Base-by-base conservation (phyloP, 2,888 invertebrate species). In the Branchellion lobata region DNA sequence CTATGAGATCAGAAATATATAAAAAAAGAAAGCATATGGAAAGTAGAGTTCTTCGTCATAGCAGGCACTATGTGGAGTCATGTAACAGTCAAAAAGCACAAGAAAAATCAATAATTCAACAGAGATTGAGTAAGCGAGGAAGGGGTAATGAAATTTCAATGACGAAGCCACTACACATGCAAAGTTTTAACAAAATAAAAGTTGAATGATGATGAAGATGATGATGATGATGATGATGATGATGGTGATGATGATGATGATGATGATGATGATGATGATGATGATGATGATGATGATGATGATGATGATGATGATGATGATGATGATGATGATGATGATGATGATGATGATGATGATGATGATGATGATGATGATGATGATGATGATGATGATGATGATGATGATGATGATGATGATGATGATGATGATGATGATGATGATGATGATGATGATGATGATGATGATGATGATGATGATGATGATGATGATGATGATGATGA, bases 221-320 rank as follows among this genome's bases (percentile, higher is more conserved):
- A 31, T 73, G 73, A 73, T 73, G 73, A 73, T 24, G 73, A 73
- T 73, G 73, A 73, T 73, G 73, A 73, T 47, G 73, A 73, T 47
- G 73, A 73, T 36, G 73, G 1, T 40, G 47, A 73, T 40, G 73
- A 73, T 40, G 73, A 73, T 40, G 73, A 40, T n/a, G 40, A 40
- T 40, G 47, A 40, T 40, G 24, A 1, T 73, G 47, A 40, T 40
- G 40, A 73, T 73, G 73, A 73, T 40, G 47, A 73, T 36, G 73
- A 73, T 5, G 73, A 73, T n/a, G 47, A 73, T 18, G 73, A 73
- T 18, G 73, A 40, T 47, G 73, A 73, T 47, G 73, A 51, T 73
- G 73, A 73, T 73, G 73, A 47, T 73, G 73, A 73, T 40, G 73
- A 47, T 73, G 47, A 71, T 24, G 2, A 18, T 51, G 21, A 51